Evolutionary conservation across 2,113 vertebrate species (phyloP).

Genomic region (Nerophis ophidion): DNA sequence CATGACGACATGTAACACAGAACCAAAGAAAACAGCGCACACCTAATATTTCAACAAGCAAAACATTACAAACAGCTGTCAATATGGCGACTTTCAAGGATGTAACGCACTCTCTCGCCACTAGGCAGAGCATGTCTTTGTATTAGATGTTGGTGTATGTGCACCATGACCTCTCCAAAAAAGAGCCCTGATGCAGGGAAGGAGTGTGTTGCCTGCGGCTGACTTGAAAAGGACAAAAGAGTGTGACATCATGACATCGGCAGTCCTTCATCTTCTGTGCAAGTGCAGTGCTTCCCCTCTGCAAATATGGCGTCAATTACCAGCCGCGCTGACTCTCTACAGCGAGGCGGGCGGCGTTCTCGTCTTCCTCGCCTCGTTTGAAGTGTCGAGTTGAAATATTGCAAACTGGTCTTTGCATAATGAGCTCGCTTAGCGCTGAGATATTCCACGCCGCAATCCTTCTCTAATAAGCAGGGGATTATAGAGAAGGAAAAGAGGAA

Average conservation of each 20-base stretch:
- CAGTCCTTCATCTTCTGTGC: constrained; percentile 1
- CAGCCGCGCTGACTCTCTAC: background rate
- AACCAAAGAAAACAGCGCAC: no score
- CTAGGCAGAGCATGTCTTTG: no score
- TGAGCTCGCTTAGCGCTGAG: background rate
- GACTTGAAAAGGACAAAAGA: background rate
- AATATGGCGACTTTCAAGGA: no score
- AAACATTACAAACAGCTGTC: no score
- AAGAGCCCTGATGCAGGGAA: constrained; percentile 37
- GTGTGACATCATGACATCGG: constrained; percentile 11
- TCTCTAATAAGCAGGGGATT: constrained; percentile 44
- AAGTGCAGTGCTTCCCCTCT: background rate
- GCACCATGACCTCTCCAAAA: constrained; percentile 43
- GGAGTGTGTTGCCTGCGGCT: constrained; percentile 19
- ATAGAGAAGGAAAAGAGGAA: constrained; percentile 3
- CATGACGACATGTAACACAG: no score
- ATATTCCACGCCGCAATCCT: constrained; percentile 10
- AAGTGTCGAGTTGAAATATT: constrained; percentile 11
- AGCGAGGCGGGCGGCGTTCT: background rate
- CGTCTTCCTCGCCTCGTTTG: background rate
- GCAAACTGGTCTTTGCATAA: background rate
- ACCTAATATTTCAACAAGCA: no score
- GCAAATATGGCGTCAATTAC: background rate
- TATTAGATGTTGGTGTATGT: no score
- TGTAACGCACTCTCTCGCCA: no score